Evolutionary conservation across 2,113 vertebrate species (phyloP).

Genomic region (Cyanoliseus patagonus): DNA sequence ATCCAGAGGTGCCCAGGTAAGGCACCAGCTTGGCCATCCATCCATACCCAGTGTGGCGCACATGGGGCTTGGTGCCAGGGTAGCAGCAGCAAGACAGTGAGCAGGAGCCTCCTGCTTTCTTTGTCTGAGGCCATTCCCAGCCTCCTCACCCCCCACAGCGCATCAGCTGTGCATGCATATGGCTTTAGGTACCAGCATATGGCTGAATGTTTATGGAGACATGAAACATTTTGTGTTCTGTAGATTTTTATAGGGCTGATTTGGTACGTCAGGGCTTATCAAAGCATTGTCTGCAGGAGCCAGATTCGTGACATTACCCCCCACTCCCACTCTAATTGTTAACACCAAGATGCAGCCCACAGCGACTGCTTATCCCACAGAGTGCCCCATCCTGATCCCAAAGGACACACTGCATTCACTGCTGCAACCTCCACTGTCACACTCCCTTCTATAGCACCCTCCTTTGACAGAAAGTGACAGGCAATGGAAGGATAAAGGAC

Average conservation of each 20-base stretch:
- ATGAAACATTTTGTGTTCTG: background rate
- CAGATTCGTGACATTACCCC: background rate
- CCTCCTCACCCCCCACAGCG: background rate
- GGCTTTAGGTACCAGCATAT: slow-evolving; percentile 2
- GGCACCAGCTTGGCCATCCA: background rate
- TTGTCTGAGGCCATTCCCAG: background rate
- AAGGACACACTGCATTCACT: background rate
- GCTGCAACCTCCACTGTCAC: background rate
- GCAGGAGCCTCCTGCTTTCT: background rate
- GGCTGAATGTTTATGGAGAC: background rate
- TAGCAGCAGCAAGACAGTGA: background rate
- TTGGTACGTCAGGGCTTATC: background rate
- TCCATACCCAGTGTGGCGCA: accelerated
- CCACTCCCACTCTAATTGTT: background rate
- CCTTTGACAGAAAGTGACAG: background rate
- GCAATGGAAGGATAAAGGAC: background rate
- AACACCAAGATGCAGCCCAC: background rate
- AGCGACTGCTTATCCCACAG: accelerated
- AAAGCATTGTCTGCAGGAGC: slow-evolving; percentile 2
- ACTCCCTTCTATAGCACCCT: background rate
- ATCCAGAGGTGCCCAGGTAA: background rate
- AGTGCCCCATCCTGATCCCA: background rate
- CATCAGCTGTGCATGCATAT: background rate
- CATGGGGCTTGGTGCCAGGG: accelerated
- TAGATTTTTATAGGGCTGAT: slow-evolving; percentile 20